Conservation (phyloP, 2,113 vertebrate species). For the Aptenodytes patagonicus region DNA sequence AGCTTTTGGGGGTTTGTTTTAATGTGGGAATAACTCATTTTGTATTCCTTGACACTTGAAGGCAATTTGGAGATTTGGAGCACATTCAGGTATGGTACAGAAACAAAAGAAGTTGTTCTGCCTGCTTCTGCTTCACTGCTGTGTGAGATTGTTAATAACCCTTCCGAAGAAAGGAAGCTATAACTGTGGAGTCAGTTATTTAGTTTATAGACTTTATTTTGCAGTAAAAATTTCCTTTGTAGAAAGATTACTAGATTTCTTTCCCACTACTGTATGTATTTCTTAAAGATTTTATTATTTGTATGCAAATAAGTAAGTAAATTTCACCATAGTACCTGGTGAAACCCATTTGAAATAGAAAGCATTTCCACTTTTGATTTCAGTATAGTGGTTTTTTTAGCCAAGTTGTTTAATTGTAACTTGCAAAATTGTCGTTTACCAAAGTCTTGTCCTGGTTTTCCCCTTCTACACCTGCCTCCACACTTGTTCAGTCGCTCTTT, state of each 20-base stretch:
- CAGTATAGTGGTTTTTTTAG: accelerated
- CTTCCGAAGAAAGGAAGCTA: neutral
- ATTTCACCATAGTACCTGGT: neutral
- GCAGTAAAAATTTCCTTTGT: neutral
- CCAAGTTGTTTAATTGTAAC: neutral
- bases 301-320: neutral
- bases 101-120: neutral
- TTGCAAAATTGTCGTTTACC: neutral
- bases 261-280: neutral
- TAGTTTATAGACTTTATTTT: neutral
- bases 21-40: neutral
- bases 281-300: neutral
- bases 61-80: accelerated
- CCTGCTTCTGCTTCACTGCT: neutral
- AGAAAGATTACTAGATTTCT: neutral
- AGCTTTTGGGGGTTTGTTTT: neutral
- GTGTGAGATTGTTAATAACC: neutral
- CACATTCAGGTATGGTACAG: neutral
- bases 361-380: neutral
- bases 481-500: neutral
- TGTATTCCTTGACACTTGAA: neutral
- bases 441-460: neutral
- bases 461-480: neutral
- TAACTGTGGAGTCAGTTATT: neutral
- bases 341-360: neutral